Conservation (phyloP, 2,797 vertebrate species). For the Hypotaenidia philippensis region DNA sequence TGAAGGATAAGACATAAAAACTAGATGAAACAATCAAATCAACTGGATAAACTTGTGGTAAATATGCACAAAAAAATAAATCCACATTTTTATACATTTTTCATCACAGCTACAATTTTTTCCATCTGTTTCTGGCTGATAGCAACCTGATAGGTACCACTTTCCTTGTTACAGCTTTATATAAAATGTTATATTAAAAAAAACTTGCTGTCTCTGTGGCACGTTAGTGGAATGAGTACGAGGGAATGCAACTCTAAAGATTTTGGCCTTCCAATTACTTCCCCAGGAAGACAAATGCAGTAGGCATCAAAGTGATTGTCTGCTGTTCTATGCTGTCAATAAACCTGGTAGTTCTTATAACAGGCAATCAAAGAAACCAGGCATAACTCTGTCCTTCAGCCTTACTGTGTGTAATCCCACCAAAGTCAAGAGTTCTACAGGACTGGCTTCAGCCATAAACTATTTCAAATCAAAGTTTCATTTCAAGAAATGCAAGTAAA, state of each 20-base stretch:
- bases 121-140: constrained; percentile 7
- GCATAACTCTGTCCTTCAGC: background rate
- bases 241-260: background rate
- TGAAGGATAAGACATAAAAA: background rate
- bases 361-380: background rate
- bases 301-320: background rate
- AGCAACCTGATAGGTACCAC: background rate
- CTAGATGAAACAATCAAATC: background rate
- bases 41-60: background rate
- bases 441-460: background rate
- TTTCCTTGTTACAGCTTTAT: background rate
- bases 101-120: background rate
- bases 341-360: background rate
- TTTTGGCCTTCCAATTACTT: background rate
- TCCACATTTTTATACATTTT: background rate
- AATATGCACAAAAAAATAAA: background rate
- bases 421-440: background rate
- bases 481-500: background rate
- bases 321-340: background rate
- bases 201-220: background rate
- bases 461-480: background rate
- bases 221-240: background rate
- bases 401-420: background rate
- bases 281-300: background rate
- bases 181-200: background rate